Evolutionary conservation across 2,797 vertebrate genomes (phyloP).

Genomic region (Hylomyscus alleni): DNA sequence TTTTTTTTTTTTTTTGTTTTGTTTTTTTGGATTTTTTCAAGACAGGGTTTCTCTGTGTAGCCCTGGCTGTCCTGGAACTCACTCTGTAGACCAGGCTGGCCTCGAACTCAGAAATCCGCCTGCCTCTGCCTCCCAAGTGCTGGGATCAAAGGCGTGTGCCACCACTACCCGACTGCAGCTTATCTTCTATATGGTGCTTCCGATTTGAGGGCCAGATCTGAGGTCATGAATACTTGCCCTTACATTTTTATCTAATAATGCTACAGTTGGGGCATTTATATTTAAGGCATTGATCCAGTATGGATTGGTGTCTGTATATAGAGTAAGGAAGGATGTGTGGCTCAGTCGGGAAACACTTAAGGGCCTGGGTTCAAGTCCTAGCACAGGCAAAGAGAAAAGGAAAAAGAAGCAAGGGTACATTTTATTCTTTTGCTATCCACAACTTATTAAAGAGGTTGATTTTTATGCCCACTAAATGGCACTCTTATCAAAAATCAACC

Average conservation of each 20-base stretch:
- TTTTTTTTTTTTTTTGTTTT: no score
- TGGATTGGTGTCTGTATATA: background rate
- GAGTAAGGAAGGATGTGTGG: background rate
- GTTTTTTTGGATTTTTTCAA: no score
- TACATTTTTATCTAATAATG: slow-evolving; percentile 27
- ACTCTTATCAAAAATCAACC: background rate
- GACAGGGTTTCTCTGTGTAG: no score
- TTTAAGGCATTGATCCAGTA: background rate
- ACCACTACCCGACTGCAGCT: no score
- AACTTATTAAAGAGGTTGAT: background rate
- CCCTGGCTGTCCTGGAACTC: no score
- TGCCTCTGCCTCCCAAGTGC: no score
- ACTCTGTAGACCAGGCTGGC: no score
- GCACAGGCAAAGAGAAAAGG: background rate
- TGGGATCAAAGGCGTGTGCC: no score
- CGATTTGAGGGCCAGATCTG: slow-evolving; percentile 9
- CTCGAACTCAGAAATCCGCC: no score
- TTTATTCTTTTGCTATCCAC: background rate
- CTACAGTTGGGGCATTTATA: background rate
- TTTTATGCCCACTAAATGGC: background rate
- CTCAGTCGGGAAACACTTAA: background rate
- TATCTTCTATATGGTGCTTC: slow-evolving; percentile 13
- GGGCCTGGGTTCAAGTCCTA: background rate
- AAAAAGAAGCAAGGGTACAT: background rate
- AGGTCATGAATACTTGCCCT: background rate